Percentiles rank a stretch among this genome's conserved stretches.
Conservation (phyloP, 2,797 vertebrate species). For the Morelia viridis region DNA sequence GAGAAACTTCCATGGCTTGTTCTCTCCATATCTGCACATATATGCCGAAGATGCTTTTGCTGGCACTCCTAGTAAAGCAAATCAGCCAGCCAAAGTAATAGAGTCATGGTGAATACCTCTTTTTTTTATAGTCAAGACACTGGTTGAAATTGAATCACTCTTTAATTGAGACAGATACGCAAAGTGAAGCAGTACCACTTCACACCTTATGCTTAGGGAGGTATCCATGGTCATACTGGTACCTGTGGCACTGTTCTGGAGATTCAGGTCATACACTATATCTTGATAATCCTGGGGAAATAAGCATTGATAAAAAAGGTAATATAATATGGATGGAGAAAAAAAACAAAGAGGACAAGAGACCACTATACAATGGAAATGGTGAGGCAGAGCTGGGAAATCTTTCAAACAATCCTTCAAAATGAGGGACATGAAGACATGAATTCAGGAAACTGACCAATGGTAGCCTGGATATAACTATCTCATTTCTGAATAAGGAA, state of each 20-base stretch:
- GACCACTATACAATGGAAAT: background rate
- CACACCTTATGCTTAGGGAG: background rate
- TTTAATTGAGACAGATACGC: background rate
- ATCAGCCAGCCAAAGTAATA: background rate
- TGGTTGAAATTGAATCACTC: background rate
- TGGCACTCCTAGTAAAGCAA: background rate
- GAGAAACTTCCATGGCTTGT: background rate
- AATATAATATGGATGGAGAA: background rate
- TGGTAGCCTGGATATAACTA: background rate
- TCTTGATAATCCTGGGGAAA: background rate
- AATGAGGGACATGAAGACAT: background rate
- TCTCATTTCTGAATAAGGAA: background rate
- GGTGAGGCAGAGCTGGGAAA: background rate
- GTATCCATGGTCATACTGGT: background rate
- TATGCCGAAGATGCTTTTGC: background rate
- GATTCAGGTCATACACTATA: background rate
- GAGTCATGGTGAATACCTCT: background rate
- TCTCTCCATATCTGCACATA: background rate
- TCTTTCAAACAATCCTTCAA: background rate
- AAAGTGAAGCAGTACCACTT: background rate
- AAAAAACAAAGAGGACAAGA: background rate
- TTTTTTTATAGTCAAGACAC: background rate
- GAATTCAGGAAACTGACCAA: background rate
- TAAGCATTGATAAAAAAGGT: background rate
- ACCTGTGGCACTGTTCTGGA: background rate